These are phyloP conservation scores for Chrysocyon brachyurus DNA, from an alignment of 2,797 vertebrate genomes.

Conservation along the genomic window DNA sequence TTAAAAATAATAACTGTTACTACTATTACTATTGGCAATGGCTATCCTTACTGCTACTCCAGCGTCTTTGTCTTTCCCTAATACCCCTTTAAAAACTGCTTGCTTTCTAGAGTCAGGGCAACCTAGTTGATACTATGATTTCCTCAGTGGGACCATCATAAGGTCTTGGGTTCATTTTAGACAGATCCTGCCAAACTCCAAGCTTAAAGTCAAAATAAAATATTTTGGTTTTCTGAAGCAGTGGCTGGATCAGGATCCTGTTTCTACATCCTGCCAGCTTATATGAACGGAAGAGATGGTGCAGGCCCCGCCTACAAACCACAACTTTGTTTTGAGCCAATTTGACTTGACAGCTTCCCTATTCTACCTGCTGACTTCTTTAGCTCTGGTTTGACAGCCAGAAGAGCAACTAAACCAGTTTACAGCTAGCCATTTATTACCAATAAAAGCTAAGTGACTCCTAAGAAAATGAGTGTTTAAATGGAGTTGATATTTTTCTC, in stretches of 20 bases:
- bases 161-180: slow-evolving; percentile 37
- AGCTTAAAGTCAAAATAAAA: slow-evolving; percentile 69
- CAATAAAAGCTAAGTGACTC: not conserved
- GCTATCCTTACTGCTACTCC: not conserved
- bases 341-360: slow-evolving; percentile 77
- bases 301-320: slow-evolving; percentile 73
- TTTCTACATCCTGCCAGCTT: slow-evolving; percentile 79
- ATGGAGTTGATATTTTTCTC: not conserved
- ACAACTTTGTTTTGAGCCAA: slow-evolving; percentile 75
- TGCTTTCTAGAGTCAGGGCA: slow-evolving; percentile 25
- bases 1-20: slow-evolving; percentile 5
- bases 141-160: slow-evolving; percentile 32
- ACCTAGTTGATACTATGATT: not conserved
- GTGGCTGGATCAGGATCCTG: slow-evolving; percentile 66
- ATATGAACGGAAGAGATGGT: slow-evolving; percentile 71
- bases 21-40: not conserved
- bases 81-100: not conserved
- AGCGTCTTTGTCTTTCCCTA: not conserved
- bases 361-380: slow-evolving; percentile 80
- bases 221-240: slow-evolving; percentile 63
- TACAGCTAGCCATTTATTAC: slow-evolving; percentile 1
- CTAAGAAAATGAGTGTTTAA: slow-evolving; percentile 53
- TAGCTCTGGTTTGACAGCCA: slow-evolving; percentile 71
- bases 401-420: slow-evolving; percentile 74
- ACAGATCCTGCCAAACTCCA: slow-evolving; percentile 62